A percentile compares a stretch with the other conserved stretches of the same genome.
Evolutionary conservation across 2,113 vertebrate genomes (phyloP).

Genomic region (Fregetta grallaria): DNA sequence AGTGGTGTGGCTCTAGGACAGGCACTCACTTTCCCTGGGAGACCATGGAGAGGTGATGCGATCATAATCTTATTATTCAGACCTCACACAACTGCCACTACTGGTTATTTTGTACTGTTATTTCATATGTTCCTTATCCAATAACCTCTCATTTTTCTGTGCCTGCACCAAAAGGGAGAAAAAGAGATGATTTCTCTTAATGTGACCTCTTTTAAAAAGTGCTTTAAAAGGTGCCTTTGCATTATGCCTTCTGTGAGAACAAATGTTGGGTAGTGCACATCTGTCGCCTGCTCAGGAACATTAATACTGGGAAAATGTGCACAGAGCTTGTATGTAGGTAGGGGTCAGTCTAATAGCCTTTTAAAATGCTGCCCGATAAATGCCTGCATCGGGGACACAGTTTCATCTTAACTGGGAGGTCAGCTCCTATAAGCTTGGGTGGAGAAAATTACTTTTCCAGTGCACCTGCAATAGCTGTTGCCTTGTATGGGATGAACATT

Average conservation of each 20-base stretch:
- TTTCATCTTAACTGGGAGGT: not conserved
- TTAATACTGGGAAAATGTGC: not conserved
- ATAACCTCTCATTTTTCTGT: not conserved
- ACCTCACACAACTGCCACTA: not conserved
- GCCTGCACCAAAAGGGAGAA: not conserved
- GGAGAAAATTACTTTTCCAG: not conserved
- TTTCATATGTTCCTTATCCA: not conserved
- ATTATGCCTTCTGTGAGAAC: not conserved
- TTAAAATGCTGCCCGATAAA: not conserved
- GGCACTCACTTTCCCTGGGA: not conserved
- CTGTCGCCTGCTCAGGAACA: not conserved
- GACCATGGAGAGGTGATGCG: not conserved
- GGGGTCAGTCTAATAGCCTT: not conserved
- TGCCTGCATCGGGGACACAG: not conserved
- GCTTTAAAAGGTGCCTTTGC: not conserved
- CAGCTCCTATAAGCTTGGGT: not conserved
- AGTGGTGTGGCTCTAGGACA: not conserved
- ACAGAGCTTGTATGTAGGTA: not conserved
- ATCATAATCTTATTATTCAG: not conserved
- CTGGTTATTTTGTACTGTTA: not conserved
- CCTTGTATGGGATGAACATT: not conserved
- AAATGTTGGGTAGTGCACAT: not conserved
- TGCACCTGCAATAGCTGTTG: not conserved
- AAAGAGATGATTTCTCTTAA: not conserved
- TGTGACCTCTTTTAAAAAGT: not conserved